A percentile compares a stretch with the other conserved stretches of the same genome.
Evolutionary conservation across 2,113 vertebrate species (phyloP).

Genomic region (Solea senegalensis): DNA sequence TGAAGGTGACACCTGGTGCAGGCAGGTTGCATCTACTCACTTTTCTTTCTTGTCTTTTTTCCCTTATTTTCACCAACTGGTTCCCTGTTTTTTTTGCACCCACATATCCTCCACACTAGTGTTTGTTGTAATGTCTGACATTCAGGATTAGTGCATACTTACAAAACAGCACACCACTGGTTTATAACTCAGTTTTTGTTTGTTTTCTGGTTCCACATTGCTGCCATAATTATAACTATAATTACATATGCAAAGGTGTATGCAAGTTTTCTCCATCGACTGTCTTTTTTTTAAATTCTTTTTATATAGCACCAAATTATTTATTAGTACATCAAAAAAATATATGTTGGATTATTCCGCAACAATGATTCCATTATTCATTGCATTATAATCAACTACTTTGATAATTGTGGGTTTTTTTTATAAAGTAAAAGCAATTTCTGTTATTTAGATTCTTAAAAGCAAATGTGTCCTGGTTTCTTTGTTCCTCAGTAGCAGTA

Average conservation of each 20-base stretch:
- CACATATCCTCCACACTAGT: neutral
- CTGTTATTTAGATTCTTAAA: no score
- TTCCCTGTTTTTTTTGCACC: neutral
- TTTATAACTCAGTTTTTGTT: slow-evolving; percentile 16
- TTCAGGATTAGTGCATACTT: neutral
- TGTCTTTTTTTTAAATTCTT: neutral
- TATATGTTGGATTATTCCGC: no score
- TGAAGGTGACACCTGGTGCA: slow-evolving; percentile 23
- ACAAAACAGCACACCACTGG: neutral
- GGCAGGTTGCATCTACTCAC: slow-evolving; percentile 11
- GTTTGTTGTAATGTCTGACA: neutral
- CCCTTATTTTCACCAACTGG: neutral
- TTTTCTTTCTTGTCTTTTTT: neutral
- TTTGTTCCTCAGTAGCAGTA: no score
- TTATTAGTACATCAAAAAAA: neutral
- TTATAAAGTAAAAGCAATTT: no score
- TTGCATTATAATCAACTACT: no score
- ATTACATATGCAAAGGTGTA: no score
- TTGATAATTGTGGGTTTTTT: no score
- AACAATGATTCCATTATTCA: no score
- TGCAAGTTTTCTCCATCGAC: no score
- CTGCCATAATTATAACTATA: neutral
- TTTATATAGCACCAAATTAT: neutral
- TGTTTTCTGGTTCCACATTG: slow-evolving; percentile 3
- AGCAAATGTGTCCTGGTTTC: no score